phyloP scores from a whole-genome alignment of 2,888 invertebrate genomes.

The Coremacera marginata region DNA sequence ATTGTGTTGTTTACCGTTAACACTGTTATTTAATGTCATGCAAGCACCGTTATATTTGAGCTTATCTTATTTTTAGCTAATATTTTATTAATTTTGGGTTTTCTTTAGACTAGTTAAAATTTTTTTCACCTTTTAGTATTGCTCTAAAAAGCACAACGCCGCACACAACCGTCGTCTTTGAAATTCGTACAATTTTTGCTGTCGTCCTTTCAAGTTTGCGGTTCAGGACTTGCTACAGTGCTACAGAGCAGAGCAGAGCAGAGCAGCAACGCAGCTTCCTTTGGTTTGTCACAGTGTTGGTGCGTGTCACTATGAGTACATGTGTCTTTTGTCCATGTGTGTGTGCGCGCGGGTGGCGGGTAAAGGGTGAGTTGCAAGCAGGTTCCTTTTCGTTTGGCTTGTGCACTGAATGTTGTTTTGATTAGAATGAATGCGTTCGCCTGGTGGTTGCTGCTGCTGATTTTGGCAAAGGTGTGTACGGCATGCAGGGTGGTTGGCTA shows the following conservation, averaged over 20 bases:
- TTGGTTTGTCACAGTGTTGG: background rate
- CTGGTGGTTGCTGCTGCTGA: slow-evolving; percentile 39
- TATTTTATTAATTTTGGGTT: slow-evolving; percentile 14
- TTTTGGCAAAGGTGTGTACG: background rate
- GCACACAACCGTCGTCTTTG: slow-evolving; percentile 68
- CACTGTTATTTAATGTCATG: background rate
- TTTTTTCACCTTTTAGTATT: slow-evolving; percentile 41
- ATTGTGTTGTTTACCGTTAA: background rate
- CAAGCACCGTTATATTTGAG: background rate
- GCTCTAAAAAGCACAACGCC: slow-evolving; percentile 57
- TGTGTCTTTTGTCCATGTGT: background rate
- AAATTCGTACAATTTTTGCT: slow-evolving; percentile 67
- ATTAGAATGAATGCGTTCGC: slow-evolving; percentile 21
- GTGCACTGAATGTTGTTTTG: slow-evolving; percentile 22
- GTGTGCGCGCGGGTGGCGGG: background rate
- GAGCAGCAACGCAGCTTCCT: slow-evolving; percentile 9
- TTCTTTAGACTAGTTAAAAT: slow-evolving; percentile 31
- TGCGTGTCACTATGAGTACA: background rate
- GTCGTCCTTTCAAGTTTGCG: slow-evolving; percentile 42
- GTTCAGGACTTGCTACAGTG: slow-evolving; percentile 18
- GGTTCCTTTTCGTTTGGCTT: slow-evolving; percentile 6
- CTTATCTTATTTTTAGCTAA: slow-evolving; percentile 14
- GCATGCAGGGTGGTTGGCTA: background rate
- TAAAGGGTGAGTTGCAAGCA: no score
- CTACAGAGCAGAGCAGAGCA: background rate